phyloP scores from a whole-genome alignment of 2,113 vertebrate genomes.

The Aldabrachelys gigantea region DNA sequence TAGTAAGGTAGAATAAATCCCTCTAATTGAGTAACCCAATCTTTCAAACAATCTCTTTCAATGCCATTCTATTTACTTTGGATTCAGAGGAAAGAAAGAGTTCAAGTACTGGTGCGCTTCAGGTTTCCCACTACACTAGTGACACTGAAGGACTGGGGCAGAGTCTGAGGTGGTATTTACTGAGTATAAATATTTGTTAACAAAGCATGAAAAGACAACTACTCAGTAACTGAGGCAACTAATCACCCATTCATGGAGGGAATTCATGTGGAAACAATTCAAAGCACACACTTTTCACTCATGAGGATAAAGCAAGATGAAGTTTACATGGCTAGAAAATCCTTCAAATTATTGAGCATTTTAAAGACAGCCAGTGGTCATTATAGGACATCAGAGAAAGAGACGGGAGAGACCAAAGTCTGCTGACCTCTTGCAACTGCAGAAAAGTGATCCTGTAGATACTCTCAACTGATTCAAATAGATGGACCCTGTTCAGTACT shows the following conservation, averaged over 20 bases:
- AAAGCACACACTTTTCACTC: background rate
- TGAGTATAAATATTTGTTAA: conserved; percentile 60
- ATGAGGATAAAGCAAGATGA: background rate
- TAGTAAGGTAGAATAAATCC: conserved; percentile 59
- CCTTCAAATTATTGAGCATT: background rate
- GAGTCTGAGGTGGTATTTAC: conserved; percentile 32
- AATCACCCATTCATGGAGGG: conserved; percentile 20
- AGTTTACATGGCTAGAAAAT: background rate
- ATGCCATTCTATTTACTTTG: conserved; percentile 62
- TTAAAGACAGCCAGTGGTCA: background rate
- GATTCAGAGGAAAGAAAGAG: conserved; percentile 44
- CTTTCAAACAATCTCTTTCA: conserved; percentile 56
- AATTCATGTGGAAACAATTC: conserved; percentile 40
- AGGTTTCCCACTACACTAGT: conserved; percentile 52
- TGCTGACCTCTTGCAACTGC: background rate
- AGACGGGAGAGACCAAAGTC: background rate
- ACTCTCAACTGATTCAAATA: background rate
- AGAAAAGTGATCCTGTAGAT: background rate
- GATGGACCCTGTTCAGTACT: background rate
- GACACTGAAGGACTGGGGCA: conserved; percentile 51
- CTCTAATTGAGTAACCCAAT: conserved; percentile 58
- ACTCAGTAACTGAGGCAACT: conserved; percentile 23
- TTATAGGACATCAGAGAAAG: background rate
- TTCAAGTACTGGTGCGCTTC: conserved; percentile 34
- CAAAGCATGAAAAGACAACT: conserved; percentile 59